These are phyloP conservation scores for Drosophila saltans DNA, from an alignment of 1,140 invertebrate species.

Conservation along the genomic window DNA sequence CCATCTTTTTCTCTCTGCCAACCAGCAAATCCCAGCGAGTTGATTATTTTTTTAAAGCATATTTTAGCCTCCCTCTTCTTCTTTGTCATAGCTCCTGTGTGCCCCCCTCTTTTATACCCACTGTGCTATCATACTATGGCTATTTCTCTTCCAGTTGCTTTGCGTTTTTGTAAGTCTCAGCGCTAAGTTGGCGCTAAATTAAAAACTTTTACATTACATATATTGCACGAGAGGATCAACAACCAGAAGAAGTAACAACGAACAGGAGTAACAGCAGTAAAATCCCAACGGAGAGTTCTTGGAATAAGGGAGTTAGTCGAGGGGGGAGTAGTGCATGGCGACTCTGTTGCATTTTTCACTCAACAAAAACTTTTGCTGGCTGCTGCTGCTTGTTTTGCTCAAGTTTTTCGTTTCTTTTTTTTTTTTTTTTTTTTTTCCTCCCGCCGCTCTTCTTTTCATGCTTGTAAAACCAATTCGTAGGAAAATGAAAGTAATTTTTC, in stretches of 20 bases:
- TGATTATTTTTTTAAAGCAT: slow-evolving; percentile 80
- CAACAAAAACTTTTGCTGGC: slow-evolving; percentile 58
- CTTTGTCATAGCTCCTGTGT: not conserved
- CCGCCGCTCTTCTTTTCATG: slow-evolving; percentile 16
- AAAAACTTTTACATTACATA: slow-evolving; percentile 80
- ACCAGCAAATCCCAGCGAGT: slow-evolving; percentile 56
- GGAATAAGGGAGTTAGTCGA: slow-evolving; percentile 32
- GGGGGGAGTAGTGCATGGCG: not conserved
- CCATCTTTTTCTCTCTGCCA: slow-evolving; percentile 1
- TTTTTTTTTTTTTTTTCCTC: too few relatives aligned
- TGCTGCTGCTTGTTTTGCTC: slow-evolving; percentile 62
- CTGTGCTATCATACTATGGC: slow-evolving; percentile 21
- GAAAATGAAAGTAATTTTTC: slow-evolving; percentile 81
- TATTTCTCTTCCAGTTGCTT: slow-evolving; percentile 74
- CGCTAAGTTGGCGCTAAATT: slow-evolving; percentile 81
- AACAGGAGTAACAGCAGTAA: slow-evolving; percentile 6
- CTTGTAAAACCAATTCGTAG: slow-evolving; percentile 79
- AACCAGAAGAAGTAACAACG: slow-evolving; percentile 18
- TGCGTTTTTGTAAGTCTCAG: slow-evolving; percentile 66
- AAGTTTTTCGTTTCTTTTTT: slow-evolving; percentile 48
- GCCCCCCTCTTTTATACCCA: not conserved
- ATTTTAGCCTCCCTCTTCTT: slow-evolving; percentile 42
- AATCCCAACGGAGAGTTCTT: slow-evolving; percentile 39
- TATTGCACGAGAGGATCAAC: slow-evolving; percentile 66
- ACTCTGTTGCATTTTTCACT: slow-evolving; percentile 71